Evolutionary conservation across 2,888 invertebrate genomes (phyloP), one percentile per base, ranked within the genome.

Genomic region (Ferrisia virgata): DNA sequence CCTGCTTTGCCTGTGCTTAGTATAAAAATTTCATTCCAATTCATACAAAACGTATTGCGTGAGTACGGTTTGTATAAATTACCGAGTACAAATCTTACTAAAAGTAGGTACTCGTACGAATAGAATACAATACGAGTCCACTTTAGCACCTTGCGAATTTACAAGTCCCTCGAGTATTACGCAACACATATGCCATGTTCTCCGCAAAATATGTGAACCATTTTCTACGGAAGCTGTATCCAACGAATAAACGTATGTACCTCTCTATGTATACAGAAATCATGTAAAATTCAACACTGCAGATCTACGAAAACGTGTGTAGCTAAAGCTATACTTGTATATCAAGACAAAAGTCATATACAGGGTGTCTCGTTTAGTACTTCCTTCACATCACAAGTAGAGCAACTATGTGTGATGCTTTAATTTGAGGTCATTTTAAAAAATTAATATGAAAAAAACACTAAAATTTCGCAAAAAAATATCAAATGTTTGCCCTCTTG

Each of bases 141-240:
- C 53, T 53, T 53, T 53, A 53, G 64, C 64, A 64, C 64, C 64
- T 64, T 31, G 64, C n/a, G 64, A 64, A 64, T 64, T 64, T 64
- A 64, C 64, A 64, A 64, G 28, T 64, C 64, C 28, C 64, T 15
- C 3, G 28, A 64, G 64, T 64, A 8, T 28, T 64, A 28, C 28
- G 28, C 28, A 28, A 28, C 53, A 53, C 53, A 53, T 53, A 40
- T 40, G 22, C 22, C 5, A 22, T 53, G 53, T 53, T 22, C 11
- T 22, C 22, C 2, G 13, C 53, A 53, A 22, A 53, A 53, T 53
- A 53, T 18, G n/a, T 47, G 53, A 9, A 53, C 22, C 53, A 64
- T 2, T 28, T 64, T 2, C 53, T 3, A 53, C 18, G n/a, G n/a
- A n/a, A n/a, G n/a, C n/a, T n/a, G n/a, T n/a, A n/a, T n/a, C n/a